Evolutionary conservation across 2,113 vertebrate species (phyloP), one percentile per base, ranked within the genome.

Genomic region (Cricetomys ansorgei): DNA sequence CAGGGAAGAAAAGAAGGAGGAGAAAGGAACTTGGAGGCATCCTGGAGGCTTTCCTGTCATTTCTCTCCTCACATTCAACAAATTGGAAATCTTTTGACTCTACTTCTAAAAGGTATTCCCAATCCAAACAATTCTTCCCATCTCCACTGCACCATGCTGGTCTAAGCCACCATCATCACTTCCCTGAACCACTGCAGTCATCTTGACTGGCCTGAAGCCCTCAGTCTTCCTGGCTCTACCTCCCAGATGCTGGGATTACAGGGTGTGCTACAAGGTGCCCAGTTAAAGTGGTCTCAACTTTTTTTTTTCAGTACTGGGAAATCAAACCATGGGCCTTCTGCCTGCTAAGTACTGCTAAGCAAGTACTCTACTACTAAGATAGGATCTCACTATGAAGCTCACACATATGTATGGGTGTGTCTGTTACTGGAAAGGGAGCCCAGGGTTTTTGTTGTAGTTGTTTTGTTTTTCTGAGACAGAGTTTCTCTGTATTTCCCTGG

Each of bases 61-160:
- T 89, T 76, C 48, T 23, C 34, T 23, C 34, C n/a, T 69, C 50
- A 70, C 40, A 67, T 59, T 59, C 53, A 94, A 65, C 76, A 31
- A 5, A 92, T 62, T 23, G 69, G 8, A 34, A 84, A 76, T 43
- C 10, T 77, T 3, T 50, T 89, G 77, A 7, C 15, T 92, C 75
- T 70, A 53, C 65, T 89, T 96, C 59, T 59, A 93, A 92, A 94
- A 91, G 75, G 67, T 7, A 91, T 34, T 34, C 53, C 27, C 84
- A 91, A 69, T 59, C 64, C 72, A 70, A 80, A 76, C 84, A 31
- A 2, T 85, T 67, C 48, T 88, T 40, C 50, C 73, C 21, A 67
- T 88, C 57, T 57, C 64, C 50, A 45, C 50, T 64, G 64, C 73
- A 64, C 80, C 89, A 25, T 48, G 80, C 45, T 73, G 53, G 45